Evolutionary conservation across 2,797 vertebrate species (phyloP).

Genomic region (Microctenopoma lineatum): DNA sequence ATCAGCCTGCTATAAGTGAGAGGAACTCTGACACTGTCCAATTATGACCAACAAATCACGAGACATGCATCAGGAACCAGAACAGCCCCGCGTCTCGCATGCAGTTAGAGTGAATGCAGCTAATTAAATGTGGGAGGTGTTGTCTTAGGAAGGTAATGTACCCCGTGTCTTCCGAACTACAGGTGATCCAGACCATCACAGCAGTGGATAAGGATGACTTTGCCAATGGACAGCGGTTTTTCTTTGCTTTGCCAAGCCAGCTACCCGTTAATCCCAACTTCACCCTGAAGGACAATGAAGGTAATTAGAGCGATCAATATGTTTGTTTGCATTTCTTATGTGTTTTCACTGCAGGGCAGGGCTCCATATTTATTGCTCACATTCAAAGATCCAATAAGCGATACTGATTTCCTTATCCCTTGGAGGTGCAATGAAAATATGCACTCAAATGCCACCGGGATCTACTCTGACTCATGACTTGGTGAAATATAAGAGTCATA

Average conservation of each 20-base stretch:
- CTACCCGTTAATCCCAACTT: slow-evolving; percentile 94
- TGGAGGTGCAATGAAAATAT: slow-evolving; percentile 35
- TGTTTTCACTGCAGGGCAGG: slow-evolving; percentile 14
- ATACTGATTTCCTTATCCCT: slow-evolving; percentile 26
- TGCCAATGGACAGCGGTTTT: slow-evolving; percentile 93
- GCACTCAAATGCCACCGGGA: slow-evolving; percentile 16
- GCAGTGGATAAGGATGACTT: slow-evolving; percentile 96
- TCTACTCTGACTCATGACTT: slow-evolving; percentile 14
- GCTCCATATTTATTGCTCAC: slow-evolving; percentile 23
- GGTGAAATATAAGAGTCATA: slow-evolving; percentile 35
- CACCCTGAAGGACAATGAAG: slow-evolving; percentile 97
- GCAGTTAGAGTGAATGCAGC: slow-evolving; percentile 12
- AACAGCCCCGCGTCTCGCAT: background rate
- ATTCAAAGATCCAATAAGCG: slow-evolving; percentile 44
- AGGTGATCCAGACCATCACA: slow-evolving; percentile 95
- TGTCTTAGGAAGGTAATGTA: slow-evolving; percentile 19
- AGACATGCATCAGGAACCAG: slow-evolving; percentile 11
- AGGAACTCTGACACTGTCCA: slow-evolving; percentile 9
- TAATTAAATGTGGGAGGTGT: slow-evolving; percentile 34
- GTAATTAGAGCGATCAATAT: slow-evolving; percentile 82
- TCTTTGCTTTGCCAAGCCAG: slow-evolving; percentile 88
- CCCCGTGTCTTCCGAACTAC: slow-evolving; percentile 49
- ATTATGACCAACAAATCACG: slow-evolving; percentile 35
- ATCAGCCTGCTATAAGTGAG: slow-evolving; percentile 30
- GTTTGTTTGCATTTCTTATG: slow-evolving; percentile 72